Evolutionary conservation across 2,888 invertebrate species (phyloP).

Genomic region (Schrankia costaestrigalis): DNA sequence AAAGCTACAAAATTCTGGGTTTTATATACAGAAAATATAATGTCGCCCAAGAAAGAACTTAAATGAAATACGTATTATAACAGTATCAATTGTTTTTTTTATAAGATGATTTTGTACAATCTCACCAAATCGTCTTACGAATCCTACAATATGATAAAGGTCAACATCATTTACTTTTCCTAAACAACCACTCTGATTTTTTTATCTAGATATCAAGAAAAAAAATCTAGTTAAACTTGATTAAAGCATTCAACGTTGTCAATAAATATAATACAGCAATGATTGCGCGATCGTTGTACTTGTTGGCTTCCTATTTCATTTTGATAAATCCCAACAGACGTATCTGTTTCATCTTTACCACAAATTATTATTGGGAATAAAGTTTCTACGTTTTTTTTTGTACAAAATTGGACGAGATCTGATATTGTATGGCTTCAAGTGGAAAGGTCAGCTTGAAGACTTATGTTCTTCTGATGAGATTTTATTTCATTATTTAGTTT

Average conservation of each 20-base stretch:
- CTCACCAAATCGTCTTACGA: no score
- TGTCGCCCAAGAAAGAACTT: no score
- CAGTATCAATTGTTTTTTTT: no score
- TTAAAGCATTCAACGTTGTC: conserved; percentile 37
- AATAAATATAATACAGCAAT: conserved; percentile 39
- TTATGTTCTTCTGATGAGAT: background rate
- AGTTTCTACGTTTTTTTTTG: conserved; percentile 9
- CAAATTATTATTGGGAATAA: conserved; percentile 16
- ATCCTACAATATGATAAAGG: no score
- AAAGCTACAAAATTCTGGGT: no score
- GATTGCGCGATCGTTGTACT: conserved; percentile 14
- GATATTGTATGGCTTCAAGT: background rate
- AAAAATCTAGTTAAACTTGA: conserved; percentile 33
- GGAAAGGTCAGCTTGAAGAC: no score
- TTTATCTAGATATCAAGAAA: no score
- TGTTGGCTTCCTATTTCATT: conserved; percentile 11
- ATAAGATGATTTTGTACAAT: no score
- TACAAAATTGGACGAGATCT: conserved; percentile 11
- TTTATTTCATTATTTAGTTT: background rate
- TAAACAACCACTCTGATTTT: no score
- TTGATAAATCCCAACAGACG: conserved; percentile 15
- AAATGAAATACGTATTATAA: no score
- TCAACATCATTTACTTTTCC: no score
- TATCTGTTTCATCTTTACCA: conserved; percentile 5
- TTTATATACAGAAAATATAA: no score